Conservation (phyloP, 2,113 vertebrate species). For the Charina bottae region DNA sequence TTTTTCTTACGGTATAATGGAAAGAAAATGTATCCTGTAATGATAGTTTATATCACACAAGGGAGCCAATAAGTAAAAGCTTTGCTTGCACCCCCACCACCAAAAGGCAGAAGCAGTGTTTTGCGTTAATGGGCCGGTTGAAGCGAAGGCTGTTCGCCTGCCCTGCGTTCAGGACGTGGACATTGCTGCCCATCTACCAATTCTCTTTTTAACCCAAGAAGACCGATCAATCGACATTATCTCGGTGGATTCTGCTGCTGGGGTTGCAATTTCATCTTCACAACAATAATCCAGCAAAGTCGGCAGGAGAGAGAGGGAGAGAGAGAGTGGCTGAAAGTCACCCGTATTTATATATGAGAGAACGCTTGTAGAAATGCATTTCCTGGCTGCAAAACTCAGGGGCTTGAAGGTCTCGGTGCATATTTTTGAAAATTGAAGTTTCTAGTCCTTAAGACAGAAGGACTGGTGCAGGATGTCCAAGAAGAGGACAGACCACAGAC, state of each 20-base stretch:
- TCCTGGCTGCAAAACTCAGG: neutral
- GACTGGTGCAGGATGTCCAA: neutral
- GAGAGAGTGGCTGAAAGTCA: neutral
- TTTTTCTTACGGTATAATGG: conserved; percentile 72
- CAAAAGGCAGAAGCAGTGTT: conserved; percentile 45
- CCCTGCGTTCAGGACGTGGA: neutral
- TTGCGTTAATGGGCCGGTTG: conserved; percentile 32
- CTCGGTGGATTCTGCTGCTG: conserved; percentile 8
- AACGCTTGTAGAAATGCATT: neutral
- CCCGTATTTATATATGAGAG: conserved; percentile 13
- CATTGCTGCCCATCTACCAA: neutral
- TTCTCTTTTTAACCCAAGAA: conserved; percentile 4
- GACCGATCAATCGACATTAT: conserved; percentile 12
- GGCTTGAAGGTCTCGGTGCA: neutral
- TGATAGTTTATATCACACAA: conserved; percentile 72
- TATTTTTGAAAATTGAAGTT: neutral
- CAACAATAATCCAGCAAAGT: neutral
- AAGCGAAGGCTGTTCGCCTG: neutral
- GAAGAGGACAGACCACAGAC: neutral
- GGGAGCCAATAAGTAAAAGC: conserved; percentile 66
- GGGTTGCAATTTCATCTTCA: neutral
- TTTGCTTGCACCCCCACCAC: conserved; percentile 64
- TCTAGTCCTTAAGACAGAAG: neutral
- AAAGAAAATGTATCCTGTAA: conserved; percentile 73
- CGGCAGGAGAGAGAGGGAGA: neutral